Evolutionary conservation across 2,797 vertebrate genomes (phyloP).

Genomic region (Crotalus adamanteus): DNA sequence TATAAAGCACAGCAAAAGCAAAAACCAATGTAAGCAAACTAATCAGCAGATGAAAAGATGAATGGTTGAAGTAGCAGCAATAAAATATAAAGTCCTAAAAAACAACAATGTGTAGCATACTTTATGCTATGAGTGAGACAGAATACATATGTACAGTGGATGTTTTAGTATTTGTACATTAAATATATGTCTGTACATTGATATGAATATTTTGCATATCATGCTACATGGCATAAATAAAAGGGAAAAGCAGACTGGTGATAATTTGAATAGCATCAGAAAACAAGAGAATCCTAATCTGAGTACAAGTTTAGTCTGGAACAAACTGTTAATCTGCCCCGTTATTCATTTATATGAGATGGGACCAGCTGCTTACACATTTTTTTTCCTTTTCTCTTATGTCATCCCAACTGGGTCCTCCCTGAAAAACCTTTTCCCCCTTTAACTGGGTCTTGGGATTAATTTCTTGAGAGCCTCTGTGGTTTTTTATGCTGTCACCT

Average conservation of each 20-base stretch:
- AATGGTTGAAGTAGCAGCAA: neutral
- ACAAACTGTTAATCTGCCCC: neutral
- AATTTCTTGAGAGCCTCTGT: neutral
- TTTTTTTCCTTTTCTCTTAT: neutral
- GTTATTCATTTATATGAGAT: neutral
- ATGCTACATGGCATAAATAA: neutral
- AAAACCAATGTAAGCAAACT: neutral
- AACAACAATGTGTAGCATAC: neutral
- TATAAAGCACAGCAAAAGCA: neutral
- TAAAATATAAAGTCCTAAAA: neutral
- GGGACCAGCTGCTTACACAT: neutral
- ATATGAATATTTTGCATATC: neutral
- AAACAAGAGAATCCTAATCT: neutral
- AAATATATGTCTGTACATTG: neutral
- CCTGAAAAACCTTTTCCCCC: neutral
- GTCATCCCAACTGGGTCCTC: neutral
- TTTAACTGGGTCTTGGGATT: neutral
- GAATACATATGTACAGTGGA: neutral
- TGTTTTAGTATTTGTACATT: neutral
- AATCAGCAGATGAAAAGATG: neutral
- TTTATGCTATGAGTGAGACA: neutral
- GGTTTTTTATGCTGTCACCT: neutral
- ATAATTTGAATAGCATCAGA: neutral
- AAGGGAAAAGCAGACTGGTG: neutral
- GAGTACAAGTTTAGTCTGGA: neutral